Percentiles rank a stretch among this genome's conserved stretches.
Evolutionary conservation across 2,888 invertebrate species (phyloP).

Genomic region (Carcina quercana): DNA sequence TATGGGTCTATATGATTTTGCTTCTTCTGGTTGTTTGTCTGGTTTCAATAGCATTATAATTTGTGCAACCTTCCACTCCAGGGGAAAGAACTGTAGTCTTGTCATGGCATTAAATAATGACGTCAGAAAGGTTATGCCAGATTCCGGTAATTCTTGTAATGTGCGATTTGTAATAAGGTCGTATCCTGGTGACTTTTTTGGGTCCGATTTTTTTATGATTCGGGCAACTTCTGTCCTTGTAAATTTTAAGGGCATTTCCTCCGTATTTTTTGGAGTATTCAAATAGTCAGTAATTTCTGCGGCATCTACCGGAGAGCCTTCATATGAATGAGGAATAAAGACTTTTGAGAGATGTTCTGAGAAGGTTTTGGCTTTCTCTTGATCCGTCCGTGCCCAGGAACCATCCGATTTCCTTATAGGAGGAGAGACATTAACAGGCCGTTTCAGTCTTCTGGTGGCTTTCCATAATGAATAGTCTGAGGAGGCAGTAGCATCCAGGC

Average conservation of each 20-base stretch:
- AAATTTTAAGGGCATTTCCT: not conserved
- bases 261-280: not conserved
- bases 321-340: not conserved
- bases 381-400: conserved; percentile 1
- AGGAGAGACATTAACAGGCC: conserved; percentile 4
- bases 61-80: not conserved
- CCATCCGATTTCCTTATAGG: conserved; percentile 2
- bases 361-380: not conserved
- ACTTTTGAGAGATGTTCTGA: not conserved
- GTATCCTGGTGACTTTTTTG: conserved; percentile 2
- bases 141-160: conserved; percentile 7
- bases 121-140: conserved; percentile 6
- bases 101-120: conserved; percentile 8
- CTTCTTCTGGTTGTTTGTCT: too few relatives aligned
- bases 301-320: not conserved
- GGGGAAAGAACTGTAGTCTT: not conserved
- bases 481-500: conserved; percentile 5
- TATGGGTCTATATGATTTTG: too few relatives aligned
- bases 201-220: not conserved
- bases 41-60: not conserved
- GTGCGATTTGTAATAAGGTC: conserved; percentile 9
- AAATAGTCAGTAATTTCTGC: not conserved
- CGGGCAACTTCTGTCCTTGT: not conserved
- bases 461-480: conserved; percentile 8
- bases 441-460: conserved; percentile 8